Percentiles rank a stretch among this genome's conserved stretches.
phyloP scores from a whole-genome alignment of 2,113 vertebrate species.

The Uria lomvia region DNA sequence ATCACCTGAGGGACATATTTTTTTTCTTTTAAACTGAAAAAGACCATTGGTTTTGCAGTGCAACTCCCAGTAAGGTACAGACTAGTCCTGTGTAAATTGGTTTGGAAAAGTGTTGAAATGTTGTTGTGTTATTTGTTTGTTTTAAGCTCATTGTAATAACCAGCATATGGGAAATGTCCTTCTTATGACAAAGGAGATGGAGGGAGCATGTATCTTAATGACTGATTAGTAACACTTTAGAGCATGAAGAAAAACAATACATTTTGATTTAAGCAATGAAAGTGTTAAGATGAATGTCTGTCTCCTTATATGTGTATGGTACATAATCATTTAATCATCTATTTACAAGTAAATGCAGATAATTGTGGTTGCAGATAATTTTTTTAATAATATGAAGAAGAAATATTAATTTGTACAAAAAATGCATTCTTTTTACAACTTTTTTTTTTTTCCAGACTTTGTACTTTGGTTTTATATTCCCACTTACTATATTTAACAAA shows the following conservation, averaged over 20 bases:
- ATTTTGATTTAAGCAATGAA: background rate
- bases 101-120: background rate
- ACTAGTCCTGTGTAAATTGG: background rate
- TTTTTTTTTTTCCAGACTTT: background rate
- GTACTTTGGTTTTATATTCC: background rate
- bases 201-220: background rate
- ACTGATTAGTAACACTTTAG: background rate
- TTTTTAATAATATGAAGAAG: background rate
- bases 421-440: background rate
- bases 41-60: background rate
- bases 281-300: background rate
- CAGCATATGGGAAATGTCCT: background rate
- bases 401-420: background rate
- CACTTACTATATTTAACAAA: background rate
- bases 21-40: background rate
- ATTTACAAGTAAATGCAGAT: background rate
- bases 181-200: background rate
- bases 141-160: background rate
- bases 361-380: background rate
- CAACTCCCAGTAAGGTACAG: rapidly evolving
- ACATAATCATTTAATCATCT: background rate
- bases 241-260: background rate
- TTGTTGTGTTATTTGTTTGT: background rate
- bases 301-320: background rate
- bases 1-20: background rate